A percentile compares a stretch with the other conserved stretches of the same genome.
phyloP scores from a whole-genome alignment of 2,113 vertebrate species.

The Agapornis roseicollis region DNA sequence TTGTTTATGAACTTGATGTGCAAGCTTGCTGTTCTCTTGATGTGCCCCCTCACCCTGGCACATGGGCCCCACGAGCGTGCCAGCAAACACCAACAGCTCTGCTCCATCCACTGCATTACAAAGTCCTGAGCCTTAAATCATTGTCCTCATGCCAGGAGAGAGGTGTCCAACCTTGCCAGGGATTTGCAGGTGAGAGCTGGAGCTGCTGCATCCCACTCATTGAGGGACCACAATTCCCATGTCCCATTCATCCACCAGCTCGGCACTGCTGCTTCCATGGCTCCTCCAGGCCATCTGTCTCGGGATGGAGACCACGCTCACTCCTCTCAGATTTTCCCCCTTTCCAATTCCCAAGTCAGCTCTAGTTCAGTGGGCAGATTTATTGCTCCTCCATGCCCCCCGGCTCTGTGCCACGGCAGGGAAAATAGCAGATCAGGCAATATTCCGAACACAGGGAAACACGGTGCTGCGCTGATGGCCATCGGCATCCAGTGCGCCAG shows the following conservation, averaged over 20 bases:
- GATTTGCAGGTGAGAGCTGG: not conserved
- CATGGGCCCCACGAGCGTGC: accelerated
- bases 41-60: not conserved
- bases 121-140: not conserved
- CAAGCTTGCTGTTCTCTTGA: not conserved
- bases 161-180: not conserved
- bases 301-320: not conserved
- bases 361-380: constrained; percentile 37
- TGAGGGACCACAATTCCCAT: not conserved
- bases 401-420: not conserved
- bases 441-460: not conserved
- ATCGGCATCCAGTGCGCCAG: accelerated
- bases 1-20: not conserved
- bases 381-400: not conserved
- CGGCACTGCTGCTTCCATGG: not conserved
- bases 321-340: constrained; percentile 30
- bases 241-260: not conserved
- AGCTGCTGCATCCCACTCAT: not conserved
- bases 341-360: constrained; percentile 51
- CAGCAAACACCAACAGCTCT: not conserved
- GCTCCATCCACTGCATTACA: not conserved
- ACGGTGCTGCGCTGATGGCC: not conserved
- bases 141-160: not conserved
- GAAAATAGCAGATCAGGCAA: not conserved
- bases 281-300: constrained; percentile 39